Conservation (phyloP, 35 echinoderm and acorn worm genomes). For the Amphiura filiformis region DNA sequence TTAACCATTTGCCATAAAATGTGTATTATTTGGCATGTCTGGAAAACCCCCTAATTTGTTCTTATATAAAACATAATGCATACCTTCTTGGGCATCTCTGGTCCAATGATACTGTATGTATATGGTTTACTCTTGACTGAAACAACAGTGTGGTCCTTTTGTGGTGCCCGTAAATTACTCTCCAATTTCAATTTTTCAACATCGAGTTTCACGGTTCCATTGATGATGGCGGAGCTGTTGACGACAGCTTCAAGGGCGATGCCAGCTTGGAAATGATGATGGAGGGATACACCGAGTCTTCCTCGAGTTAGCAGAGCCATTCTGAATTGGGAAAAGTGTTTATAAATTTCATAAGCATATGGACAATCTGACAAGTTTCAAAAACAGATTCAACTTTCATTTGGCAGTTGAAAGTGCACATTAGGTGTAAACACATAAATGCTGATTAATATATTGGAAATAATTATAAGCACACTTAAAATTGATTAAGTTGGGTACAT, state of each 20-base stretch:
- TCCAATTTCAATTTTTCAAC: slow-evolving; percentile 18
- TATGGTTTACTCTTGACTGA: slow-evolving; percentile 44
- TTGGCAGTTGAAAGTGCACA: neutral
- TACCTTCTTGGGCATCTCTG: neutral
- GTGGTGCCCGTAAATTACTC: slow-evolving; percentile 5
- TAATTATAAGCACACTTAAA: too few species aligned
- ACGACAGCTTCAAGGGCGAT: slow-evolving; percentile 10
- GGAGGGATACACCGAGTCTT: slow-evolving; percentile 29
- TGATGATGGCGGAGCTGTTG: slow-evolving; percentile 37
- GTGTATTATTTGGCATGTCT: too few species aligned
- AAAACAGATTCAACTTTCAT: neutral
- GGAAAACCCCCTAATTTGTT: too few species aligned
- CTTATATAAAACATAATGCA: too few species aligned
- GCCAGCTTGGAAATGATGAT: slow-evolving; percentile 26
- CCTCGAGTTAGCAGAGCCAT: slow-evolving; percentile 24
- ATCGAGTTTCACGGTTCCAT: slow-evolving; percentile 24
- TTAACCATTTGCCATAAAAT: too few species aligned
- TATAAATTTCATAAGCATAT: neutral
- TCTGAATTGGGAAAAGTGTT: slow-evolving; percentile 6
- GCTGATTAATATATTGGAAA: too few species aligned
- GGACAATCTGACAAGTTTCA: neutral
- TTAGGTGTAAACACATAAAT: too few species aligned
- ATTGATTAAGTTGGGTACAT: too few species aligned
- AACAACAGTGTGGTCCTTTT: slow-evolving; percentile 23
- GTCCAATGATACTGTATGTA: neutral